phyloP scores from a whole-genome alignment of 2,113 vertebrate genomes.

The Malurus melanocephalus region DNA sequence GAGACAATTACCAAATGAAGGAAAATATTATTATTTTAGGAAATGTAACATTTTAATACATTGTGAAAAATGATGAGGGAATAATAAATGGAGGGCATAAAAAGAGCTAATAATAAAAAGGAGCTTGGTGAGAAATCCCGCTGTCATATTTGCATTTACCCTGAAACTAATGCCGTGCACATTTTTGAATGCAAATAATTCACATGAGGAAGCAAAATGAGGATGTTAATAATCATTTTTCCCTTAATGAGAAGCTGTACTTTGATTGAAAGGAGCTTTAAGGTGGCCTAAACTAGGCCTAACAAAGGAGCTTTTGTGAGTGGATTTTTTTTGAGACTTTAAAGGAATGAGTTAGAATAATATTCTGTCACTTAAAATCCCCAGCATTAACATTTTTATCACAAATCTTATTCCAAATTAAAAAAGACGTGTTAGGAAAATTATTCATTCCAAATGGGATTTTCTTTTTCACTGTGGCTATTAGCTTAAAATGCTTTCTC shows the following conservation, averaged over 20 bases:
- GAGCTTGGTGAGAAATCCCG: slow-evolving; percentile 76
- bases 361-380: slow-evolving; percentile 63
- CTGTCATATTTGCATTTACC: slow-evolving; percentile 84
- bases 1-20: slow-evolving; percentile 75
- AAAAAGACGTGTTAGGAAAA: slow-evolving; percentile 64
- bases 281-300: slow-evolving; percentile 71
- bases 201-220: slow-evolving; percentile 80
- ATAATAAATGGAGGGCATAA: slow-evolving; percentile 79
- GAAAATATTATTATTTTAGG: slow-evolving; percentile 80
- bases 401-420: slow-evolving; percentile 69
- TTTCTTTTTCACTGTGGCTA: slow-evolving; percentile 45
- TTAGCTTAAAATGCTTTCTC: slow-evolving; percentile 50
- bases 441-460: slow-evolving; percentile 56
- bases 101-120: slow-evolving; percentile 81
- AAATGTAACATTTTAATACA: slow-evolving; percentile 79
- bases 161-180: slow-evolving; percentile 79
- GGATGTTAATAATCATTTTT: slow-evolving; percentile 80
- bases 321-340: slow-evolving; percentile 29
- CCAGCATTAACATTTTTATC: slow-evolving; percentile 55
- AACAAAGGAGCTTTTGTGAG: slow-evolving; percentile 62
- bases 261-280: slow-evolving; percentile 76
- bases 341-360: slow-evolving; percentile 61
- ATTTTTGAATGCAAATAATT: slow-evolving; percentile 83
- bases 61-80: slow-evolving; percentile 77
- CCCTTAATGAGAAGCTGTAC: slow-evolving; percentile 78